phyloP scores from a whole-genome alignment of 2,888 invertebrate species.

The Ypsolopha scabrella region DNA sequence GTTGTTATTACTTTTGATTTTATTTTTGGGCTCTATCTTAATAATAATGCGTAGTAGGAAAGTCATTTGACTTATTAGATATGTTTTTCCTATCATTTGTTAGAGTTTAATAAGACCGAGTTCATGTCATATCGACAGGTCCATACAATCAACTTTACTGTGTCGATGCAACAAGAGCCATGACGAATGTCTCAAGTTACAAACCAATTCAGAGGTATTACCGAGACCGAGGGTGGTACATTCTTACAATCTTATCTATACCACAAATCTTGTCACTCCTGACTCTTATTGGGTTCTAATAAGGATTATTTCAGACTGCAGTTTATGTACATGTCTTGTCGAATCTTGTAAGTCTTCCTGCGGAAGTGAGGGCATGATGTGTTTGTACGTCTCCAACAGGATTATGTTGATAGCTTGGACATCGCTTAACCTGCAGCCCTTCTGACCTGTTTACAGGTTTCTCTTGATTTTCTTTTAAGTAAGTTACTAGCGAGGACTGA shows the following conservation, averaged over 20 bases:
- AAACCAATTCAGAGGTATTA: neutral
- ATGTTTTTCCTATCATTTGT: too few relatives aligned
- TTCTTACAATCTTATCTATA: neutral
- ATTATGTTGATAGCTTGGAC: constrained; percentile 39
- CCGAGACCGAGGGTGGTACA: neutral
- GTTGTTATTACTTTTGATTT: too few relatives aligned
- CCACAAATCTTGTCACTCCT: neutral
- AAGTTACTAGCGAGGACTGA: too few relatives aligned
- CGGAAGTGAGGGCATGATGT: constrained; percentile 59
- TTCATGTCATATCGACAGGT: too few relatives aligned
- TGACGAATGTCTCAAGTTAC: neutral
- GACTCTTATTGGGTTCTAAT: neutral
- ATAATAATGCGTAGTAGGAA: too few relatives aligned
- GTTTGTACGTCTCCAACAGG: constrained; percentile 68
- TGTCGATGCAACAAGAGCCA: neutral
- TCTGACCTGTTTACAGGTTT: constrained; percentile 64
- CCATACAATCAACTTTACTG: too few relatives aligned
- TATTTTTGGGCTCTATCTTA: too few relatives aligned
- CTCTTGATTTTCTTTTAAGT: constrained; percentile 23
- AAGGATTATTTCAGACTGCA: neutral
- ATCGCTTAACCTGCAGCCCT: constrained; percentile 58
- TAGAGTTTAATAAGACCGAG: too few relatives aligned
- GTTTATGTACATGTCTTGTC: neutral
- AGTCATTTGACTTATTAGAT: too few relatives aligned
- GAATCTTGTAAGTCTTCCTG: constrained; percentile 60